A percentile compares a stretch with the other conserved stretches of the same genome.
phyloP scores from a whole-genome alignment of 2,113 vertebrate species.

The Nipponia nippon region DNA sequence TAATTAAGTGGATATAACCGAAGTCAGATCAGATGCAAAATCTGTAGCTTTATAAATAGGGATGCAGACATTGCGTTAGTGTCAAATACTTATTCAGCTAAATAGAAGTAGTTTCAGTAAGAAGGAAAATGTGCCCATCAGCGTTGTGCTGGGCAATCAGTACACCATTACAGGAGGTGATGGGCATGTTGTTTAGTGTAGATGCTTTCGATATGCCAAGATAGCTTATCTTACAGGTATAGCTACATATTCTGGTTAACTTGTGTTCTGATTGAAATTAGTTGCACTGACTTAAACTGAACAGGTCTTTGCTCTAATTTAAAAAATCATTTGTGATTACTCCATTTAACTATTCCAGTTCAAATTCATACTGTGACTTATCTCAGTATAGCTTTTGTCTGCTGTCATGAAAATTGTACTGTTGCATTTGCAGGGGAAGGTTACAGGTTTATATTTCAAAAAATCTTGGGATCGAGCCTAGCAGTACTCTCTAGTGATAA shows the following conservation, averaged over 20 bases:
- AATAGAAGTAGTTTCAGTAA: background rate
- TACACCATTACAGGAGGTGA: too few species aligned
- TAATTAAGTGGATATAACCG: background rate
- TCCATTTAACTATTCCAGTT: background rate
- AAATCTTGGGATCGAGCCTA: background rate
- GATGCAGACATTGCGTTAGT: background rate
- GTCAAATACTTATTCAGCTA: background rate
- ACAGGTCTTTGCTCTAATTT: background rate
- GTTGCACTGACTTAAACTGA: background rate
- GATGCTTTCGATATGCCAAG: background rate
- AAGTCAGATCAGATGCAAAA: background rate
- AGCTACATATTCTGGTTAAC: background rate
- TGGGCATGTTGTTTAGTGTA: background rate
- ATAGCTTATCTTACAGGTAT: background rate
- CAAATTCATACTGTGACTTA: background rate
- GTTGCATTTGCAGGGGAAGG: background rate
- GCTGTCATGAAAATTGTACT: background rate
- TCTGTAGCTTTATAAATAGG: background rate
- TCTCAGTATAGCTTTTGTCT: background rate
- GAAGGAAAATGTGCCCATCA: background rate
- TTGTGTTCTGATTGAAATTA: background rate
- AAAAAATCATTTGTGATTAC: background rate
- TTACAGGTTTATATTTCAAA: background rate
- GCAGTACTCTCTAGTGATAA: background rate
- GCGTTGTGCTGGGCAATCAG: background rate